Conservation (phyloP, 2,797 vertebrate genomes). For the Danio choprae region DNA sequence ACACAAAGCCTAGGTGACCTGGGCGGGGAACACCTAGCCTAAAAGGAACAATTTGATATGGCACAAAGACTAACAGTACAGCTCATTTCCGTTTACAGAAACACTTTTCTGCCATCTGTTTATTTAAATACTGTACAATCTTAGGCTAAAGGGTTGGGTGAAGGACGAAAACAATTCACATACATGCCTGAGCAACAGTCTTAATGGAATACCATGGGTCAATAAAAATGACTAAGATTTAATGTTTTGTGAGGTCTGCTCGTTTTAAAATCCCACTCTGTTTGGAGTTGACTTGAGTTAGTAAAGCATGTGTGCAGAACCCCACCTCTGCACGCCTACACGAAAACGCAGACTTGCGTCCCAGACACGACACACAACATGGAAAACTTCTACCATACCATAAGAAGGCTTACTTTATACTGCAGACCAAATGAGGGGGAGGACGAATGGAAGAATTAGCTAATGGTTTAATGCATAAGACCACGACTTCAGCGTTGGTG, state of each 20-base stretch:
- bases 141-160: background rate
- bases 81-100: conserved; percentile 5
- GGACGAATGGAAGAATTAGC: conserved; percentile 53
- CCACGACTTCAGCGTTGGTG: conserved; percentile 55
- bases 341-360: conserved; percentile 28
- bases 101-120: conserved; percentile 15
- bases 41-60: conserved; percentile 36
- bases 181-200: background rate
- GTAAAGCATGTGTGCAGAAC: conserved; percentile 9
- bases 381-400: conserved; percentile 45
- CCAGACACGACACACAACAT: conserved; percentile 52
- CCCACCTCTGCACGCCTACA: conserved; percentile 47
- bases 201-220: background rate
- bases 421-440: conserved; percentile 43
- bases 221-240: background rate
- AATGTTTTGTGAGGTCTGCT: background rate
- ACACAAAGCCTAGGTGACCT: conserved; percentile 41
- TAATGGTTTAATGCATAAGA: conserved; percentile 54
- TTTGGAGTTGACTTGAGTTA: conserved; percentile 31
- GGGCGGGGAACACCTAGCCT: conserved; percentile 18
- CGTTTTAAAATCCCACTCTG: conserved; percentile 4
- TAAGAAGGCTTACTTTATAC: conserved; percentile 46
- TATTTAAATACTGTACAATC: conserved; percentile 5
- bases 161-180: background rate
- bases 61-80: background rate